phyloP scores from a whole-genome alignment of 2,113 vertebrate species.

The Syngnathus typhle region DNA sequence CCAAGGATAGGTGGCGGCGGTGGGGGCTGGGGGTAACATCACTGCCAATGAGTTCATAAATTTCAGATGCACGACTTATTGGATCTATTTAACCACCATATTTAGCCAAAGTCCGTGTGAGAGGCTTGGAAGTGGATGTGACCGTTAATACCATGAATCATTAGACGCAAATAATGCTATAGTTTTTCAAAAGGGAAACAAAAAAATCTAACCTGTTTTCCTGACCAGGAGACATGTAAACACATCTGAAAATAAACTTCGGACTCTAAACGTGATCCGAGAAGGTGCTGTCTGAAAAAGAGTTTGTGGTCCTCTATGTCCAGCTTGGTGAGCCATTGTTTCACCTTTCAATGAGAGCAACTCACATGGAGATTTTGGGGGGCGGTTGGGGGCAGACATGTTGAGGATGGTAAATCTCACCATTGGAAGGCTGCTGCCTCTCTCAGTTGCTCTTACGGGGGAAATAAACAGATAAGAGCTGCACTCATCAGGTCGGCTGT shows the following conservation, averaged over 20 bases:
- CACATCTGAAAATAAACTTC: constrained; percentile 60
- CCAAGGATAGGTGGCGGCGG: too few relatives aligned
- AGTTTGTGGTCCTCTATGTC: constrained; percentile 45
- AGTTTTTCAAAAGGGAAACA: constrained; percentile 22
- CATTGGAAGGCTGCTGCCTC: constrained; percentile 10
- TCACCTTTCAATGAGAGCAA: constrained; percentile 26
- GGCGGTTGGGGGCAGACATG: not conserved
- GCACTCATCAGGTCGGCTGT: constrained; percentile 29
- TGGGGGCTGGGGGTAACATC: constrained; percentile 22
- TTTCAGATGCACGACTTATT: constrained; percentile 19
- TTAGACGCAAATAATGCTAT: not conserved
- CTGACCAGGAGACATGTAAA: constrained; percentile 59
- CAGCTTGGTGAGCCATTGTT: constrained; percentile 24
- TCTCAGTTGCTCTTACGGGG: constrained; percentile 22
- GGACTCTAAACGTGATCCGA: constrained; percentile 54
- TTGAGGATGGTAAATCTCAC: constrained; percentile 25
- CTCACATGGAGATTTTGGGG: constrained; percentile 30
- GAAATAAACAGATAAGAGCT: constrained; percentile 40
- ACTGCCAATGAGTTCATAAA: constrained; percentile 36
- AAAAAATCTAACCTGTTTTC: constrained; percentile 30
- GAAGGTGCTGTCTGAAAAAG: constrained; percentile 55
- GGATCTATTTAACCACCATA: not conserved
- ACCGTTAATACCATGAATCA: not conserved
- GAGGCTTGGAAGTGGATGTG: constrained; percentile 7
- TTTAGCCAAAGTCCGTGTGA: constrained; percentile 8